Evolutionary conservation across 2,888 invertebrate genomes (phyloP), one percentile per base, ranked within the genome.

Genomic region (Yponomeuta cagnagella): DNA sequence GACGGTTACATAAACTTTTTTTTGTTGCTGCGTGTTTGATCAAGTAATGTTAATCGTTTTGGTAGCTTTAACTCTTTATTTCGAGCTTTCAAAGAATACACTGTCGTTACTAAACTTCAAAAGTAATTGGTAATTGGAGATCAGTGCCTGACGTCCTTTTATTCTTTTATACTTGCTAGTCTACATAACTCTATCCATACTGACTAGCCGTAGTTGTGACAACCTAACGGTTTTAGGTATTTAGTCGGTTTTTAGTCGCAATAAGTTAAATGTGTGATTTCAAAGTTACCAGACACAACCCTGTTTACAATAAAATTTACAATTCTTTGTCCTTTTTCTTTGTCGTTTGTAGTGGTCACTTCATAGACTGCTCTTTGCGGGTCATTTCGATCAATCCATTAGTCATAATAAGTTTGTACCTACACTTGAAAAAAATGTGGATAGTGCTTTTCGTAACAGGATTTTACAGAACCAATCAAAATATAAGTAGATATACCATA

Each of bases 1-100:
- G 31, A 65, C 82, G 75, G 76, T 78, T 30, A 75, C 71, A 74
- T 75, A 74, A 33, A 58, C 43, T 30, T 23, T 52, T 23, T 69
- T 4, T 69, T 2, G 52, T 58, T 58, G 52, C 15, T 15, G 52
- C 52, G 52, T 58, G 52, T 12, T 58, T 58, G 12, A 12, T 15
- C 15, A 12, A 58, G 15, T 12, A 12, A 58, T 4, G 10, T 52
- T 5, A 15, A 10, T 52, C 5, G 12, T 52, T 15, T 52, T 52
- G 52, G 52, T 15, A 52, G 52, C 10, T 15, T 5, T 52, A 52
- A 2, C 48, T 33, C 33, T 33, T 33, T 43, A 43, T 43, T 8
- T 8, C 43, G 2, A 8, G 5, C 6, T 43, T 43, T 8, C 43
- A 8, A 43, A 43, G 43, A 43, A 43, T 43, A 43, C 8, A 8